Base-by-base conservation (phyloP, 2,797 vertebrate genomes). In the Adelosebastes latens region DNA sequence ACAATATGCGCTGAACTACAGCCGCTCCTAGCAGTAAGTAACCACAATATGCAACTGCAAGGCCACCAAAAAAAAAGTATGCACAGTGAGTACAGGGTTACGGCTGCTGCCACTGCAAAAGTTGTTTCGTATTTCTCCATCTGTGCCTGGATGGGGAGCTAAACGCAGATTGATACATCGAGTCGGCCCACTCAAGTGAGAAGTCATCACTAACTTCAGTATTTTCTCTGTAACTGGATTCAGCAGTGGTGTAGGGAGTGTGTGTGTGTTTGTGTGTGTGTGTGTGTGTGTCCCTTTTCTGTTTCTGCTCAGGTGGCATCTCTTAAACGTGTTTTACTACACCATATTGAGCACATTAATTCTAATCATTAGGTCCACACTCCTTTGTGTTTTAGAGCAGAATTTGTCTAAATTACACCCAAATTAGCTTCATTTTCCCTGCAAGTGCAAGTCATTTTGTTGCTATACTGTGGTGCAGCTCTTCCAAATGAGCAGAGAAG, bases 121-220 rank as follows among this genome's bases (percentile, higher is more conserved):
- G 27, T 61, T 62, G 36, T 65, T 79, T 71, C 34, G 42, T 74
- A 8, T 49, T 69, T 72, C 34, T 78, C 46, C 53, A 2, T 53
- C 6, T 64, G 52, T 32, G 74, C 75, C 29, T 78, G 46, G 58
- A 61, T 62, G 46, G 12, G 16, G 69, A 75, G 73, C 32, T 81
- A 75, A 83, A 88, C 75, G 82, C 82, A 84, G 85, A 89, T 72
- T 86, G 73, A 80, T 74, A 66, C 58, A 75, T 85, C 66, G 59
- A 63, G 52, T 82, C 64, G 0, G 25, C 77, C 83, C 68, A 80
- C 79, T 76, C 69, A 27, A 79, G 70, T 72, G 66, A 74, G 81
- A 86, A 83, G 82, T 80, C 56, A 64, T 63, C 72, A 63, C 22
- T 67, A 70, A 70, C 66, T 67, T 64, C 13, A 61, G 56, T 53